Percentiles rank a stretch among this genome's conserved stretches.
Conservation (phyloP, 2,113 vertebrate species). For the Calyptommatus sinebrachiatus region DNA sequence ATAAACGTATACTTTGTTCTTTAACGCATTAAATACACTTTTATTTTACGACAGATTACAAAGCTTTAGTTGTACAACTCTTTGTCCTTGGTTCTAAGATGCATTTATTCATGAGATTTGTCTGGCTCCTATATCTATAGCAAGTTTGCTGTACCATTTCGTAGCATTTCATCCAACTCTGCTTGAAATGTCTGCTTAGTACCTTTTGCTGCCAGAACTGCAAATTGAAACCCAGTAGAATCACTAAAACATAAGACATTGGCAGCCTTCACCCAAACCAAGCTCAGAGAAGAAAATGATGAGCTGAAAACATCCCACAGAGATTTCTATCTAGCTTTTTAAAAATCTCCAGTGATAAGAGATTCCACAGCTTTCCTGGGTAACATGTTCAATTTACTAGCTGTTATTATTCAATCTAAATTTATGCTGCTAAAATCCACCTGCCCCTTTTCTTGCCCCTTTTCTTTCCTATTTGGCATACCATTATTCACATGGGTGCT, state of each 20-base stretch:
- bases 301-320: not conserved
- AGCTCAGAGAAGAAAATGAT: conserved; percentile 1
- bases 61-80: not conserved
- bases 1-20: not conserved
- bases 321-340: not conserved
- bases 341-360: not conserved
- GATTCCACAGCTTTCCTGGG: not conserved
- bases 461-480: not conserved
- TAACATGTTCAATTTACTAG: not conserved
- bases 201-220: conserved; percentile 1
- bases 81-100: not conserved
- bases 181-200: conserved; percentile 10
- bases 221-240: conserved; percentile 11
- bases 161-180: not conserved
- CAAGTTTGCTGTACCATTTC: not conserved
- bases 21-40: not conserved
- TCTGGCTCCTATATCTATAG: not conserved
- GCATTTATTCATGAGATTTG: conserved; percentile 1
- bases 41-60: not conserved
- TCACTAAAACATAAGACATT: not conserved
- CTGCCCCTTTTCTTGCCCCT: not conserved
- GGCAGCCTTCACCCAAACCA: not conserved
- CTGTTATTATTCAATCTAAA: conserved; percentile 3
- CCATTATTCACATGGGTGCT: too few species aligned
- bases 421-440: not conserved